phyloP scores from a whole-genome alignment of 1,140 invertebrate species.

The Kradibia gibbosae region DNA sequence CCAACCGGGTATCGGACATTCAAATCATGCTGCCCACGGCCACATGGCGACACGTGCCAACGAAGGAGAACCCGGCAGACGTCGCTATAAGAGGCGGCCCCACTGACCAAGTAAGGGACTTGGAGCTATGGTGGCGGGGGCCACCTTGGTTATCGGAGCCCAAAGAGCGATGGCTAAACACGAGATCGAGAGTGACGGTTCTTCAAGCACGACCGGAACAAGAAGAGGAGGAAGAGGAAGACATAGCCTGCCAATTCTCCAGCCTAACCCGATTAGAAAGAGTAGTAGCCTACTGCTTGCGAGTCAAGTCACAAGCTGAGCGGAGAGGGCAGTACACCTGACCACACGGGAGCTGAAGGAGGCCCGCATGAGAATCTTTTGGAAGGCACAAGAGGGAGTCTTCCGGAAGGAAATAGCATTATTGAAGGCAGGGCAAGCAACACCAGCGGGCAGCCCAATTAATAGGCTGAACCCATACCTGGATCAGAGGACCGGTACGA shows the following conservation, averaged over 20 bases:
- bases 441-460: background rate
- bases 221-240: background rate
- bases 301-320: background rate
- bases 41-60: constrained; percentile 3
- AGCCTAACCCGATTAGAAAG: background rate
- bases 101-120: background rate
- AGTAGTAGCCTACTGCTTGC: background rate
- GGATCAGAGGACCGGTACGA: background rate
- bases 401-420: background rate
- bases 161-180: background rate
- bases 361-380: background rate
- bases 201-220: background rate
- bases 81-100: background rate
- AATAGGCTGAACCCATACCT: background rate
- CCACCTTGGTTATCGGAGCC: background rate
- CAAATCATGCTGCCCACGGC: background rate
- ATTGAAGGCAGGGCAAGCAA: background rate
- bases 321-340: background rate
- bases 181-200: too few relatives aligned
- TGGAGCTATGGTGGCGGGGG: constrained; percentile 6
- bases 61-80: constrained; percentile 12
- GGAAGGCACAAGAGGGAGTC: background rate
- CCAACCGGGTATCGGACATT: background rate
- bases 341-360: background rate
- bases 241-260: background rate